Evolutionary conservation across 2,888 invertebrate genomes (phyloP).

Genomic region (Tetragonisca angustula): DNA sequence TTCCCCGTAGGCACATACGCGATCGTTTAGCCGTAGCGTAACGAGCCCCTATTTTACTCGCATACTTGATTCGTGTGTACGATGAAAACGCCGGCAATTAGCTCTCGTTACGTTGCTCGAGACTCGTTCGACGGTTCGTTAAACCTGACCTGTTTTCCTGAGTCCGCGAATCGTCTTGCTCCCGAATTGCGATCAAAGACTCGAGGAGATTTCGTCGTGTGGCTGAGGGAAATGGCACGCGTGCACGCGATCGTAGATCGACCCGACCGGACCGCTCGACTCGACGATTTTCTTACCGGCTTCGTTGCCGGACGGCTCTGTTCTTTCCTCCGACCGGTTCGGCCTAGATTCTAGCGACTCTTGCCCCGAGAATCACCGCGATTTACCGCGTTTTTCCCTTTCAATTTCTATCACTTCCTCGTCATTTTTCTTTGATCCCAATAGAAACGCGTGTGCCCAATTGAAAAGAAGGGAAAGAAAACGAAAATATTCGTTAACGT

Average conservation of each 20-base stretch:
- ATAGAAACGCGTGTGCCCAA: constrained; percentile 3
- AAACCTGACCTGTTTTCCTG: constrained; percentile 57
- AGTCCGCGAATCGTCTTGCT: constrained; percentile 35
- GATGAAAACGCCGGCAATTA: constrained; percentile 59
- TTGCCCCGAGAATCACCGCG: constrained; percentile 12
- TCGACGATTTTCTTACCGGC: constrained; percentile 37
- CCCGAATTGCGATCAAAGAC: constrained; percentile 17
- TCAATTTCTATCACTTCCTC: constrained; percentile 2
- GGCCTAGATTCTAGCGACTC: constrained; percentile 31
- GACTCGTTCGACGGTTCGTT: constrained; percentile 62
- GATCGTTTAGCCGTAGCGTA: constrained; percentile 7
- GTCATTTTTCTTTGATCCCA: constrained; percentile 11
- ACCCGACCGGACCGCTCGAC: background rate
- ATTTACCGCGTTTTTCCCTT: constrained; percentile 46
- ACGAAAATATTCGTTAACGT: constrained; percentile 6
- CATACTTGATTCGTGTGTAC: constrained; percentile 34
- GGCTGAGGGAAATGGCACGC: constrained; percentile 54
- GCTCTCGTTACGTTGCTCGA: constrained; percentile 51
- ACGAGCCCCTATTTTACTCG: constrained; percentile 37
- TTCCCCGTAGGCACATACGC: background rate
- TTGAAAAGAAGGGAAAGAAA: constrained; percentile 27
- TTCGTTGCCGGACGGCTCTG: constrained; percentile 32
- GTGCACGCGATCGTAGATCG: constrained; percentile 58
- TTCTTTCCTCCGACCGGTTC: constrained; percentile 48
- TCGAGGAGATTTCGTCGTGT: constrained; percentile 54